phyloP scores from a whole-genome alignment of 2,888 invertebrate species.

The Synergus umbraculus region DNA sequence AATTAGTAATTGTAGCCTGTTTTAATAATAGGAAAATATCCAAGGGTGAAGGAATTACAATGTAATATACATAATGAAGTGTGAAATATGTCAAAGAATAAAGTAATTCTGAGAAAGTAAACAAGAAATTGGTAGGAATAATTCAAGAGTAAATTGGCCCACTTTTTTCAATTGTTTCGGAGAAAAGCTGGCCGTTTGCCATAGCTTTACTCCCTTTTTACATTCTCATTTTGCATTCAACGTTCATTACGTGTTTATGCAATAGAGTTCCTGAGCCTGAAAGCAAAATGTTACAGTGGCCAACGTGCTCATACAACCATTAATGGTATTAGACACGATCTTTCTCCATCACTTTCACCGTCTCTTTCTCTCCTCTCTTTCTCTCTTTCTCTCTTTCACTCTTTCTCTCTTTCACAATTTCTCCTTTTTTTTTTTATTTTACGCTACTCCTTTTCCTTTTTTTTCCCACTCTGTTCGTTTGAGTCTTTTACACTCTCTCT shows the following conservation, averaged over 20 bases:
- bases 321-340: slow-evolving; percentile 19
- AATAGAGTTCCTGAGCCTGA: slow-evolving; percentile 2
- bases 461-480: slow-evolving; percentile 8
- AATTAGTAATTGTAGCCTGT: background rate
- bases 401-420: background rate
- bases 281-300: slow-evolving; percentile 19
- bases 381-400: background rate
- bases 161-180: slow-evolving; percentile 33
- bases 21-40: background rate
- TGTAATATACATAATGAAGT: background rate
- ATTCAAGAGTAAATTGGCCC: slow-evolving; percentile 20
- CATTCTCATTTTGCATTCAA: slow-evolving; percentile 23
- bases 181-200: slow-evolving; percentile 30
- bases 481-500: slow-evolving; percentile 24
- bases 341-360: background rate
- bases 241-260: slow-evolving; percentile 27
- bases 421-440: background rate
- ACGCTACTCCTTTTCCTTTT: background rate
- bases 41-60: background rate
- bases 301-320: slow-evolving; percentile 22
- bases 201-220: background rate
- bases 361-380: background rate
- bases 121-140: slow-evolving; percentile 22
- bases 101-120: slow-evolving; percentile 1
- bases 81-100: background rate